phyloP scores from a whole-genome alignment of 2,113 vertebrate genomes.

The Tapirus terrestris region DNA sequence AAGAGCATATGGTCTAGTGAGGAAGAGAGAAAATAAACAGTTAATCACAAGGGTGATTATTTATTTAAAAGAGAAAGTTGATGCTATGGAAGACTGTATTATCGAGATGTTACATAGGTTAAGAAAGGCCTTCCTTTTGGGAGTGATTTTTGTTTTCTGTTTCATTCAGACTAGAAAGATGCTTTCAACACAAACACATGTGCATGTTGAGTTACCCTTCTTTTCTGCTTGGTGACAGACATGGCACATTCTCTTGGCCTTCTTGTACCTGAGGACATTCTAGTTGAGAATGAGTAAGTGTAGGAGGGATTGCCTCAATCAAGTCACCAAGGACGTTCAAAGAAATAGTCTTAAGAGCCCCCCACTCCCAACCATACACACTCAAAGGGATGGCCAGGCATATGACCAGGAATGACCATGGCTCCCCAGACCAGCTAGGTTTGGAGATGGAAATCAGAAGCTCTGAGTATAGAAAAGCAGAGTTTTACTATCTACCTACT shows the following conservation, averaged over 20 bases:
- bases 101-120: neutral
- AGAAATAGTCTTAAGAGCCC: neutral
- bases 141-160: neutral
- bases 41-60: neutral
- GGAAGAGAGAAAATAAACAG: neutral
- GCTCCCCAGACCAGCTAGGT: too few species aligned
- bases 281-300: neutral
- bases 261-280: neutral
- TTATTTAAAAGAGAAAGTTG: neutral
- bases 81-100: neutral
- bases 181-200: neutral
- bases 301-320: neutral
- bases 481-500: neutral
- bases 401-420: neutral
- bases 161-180: neutral
- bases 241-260: neutral
- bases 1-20: neutral
- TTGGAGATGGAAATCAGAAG: neutral
- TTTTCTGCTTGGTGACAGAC: neutral
- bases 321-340: neutral
- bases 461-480: neutral
- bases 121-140: neutral
- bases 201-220: neutral
- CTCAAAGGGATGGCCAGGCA: neutral
- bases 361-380: fast-evolving